Conservation (phyloP, 1,140 invertebrate genomes). For the Andrena cerasifolii region DNA sequence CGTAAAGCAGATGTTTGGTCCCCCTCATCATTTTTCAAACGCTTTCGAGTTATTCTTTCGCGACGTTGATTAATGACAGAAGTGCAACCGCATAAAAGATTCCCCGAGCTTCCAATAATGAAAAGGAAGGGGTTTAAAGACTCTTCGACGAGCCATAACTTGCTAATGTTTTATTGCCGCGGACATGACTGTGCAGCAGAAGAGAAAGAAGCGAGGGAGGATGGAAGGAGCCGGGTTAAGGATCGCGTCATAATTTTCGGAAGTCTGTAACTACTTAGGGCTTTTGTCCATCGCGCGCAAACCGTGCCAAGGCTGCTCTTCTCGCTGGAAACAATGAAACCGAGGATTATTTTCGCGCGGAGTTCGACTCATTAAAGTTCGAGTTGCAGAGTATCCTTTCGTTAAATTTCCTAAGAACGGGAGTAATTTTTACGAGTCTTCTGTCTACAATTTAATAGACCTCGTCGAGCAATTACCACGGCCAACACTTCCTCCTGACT, state of each 20-base stretch:
- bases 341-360: conserved; percentile 37
- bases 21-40: conserved; percentile 59
- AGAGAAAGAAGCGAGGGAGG: too few relatives aligned
- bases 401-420: not conserved
- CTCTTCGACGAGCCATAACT: conserved; percentile 59
- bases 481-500: conserved; percentile 1
- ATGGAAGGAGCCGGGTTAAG: not conserved
- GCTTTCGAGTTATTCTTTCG: conserved; percentile 59
- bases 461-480: not conserved
- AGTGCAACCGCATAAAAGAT: conserved; percentile 60
- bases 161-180: conserved; percentile 64
- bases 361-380: conserved; percentile 39
- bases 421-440: not conserved
- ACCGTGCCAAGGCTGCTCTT: not conserved
- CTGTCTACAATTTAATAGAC: not conserved
- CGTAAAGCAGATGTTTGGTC: conserved; percentile 50
- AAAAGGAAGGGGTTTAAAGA: conserved; percentile 56
- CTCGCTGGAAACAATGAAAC: conserved; percentile 20
- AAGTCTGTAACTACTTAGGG: not conserved
- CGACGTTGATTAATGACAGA: conserved; percentile 63
- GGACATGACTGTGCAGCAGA: conserved; percentile 13
- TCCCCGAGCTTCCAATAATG: conserved; percentile 52
- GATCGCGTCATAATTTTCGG: not conserved
- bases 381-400: conserved; percentile 23
- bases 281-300: not conserved